Base-by-base conservation (phyloP, 2,888 invertebrate genomes). In the Drosophila barbarae region DNA sequence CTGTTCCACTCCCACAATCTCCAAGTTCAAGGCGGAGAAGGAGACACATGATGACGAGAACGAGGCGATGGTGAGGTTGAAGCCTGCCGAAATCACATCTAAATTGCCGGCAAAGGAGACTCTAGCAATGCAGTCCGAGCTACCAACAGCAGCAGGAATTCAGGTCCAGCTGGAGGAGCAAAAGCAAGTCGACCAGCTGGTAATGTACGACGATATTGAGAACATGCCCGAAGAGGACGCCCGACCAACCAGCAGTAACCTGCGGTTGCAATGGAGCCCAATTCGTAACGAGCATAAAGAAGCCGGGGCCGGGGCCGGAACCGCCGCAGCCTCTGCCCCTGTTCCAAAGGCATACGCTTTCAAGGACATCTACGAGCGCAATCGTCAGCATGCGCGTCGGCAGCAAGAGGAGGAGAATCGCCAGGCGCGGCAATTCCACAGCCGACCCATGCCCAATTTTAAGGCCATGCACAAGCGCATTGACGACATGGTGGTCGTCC, bases 371-470 rank as follows among this genome's bases (percentile, higher is more conserved):
- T 89, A 89, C 50, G 78, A 88, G 46, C 72, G 66, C 9, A 87
- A 85, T 10, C 82, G 84, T 0, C 76, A 87, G 32, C 74, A 72
- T 28, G 74, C 76, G 1, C 42, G 83, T 21, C 74, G 72, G 8
- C 74, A 80, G 6, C 12, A 35, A 12, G 50, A 72, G 6, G 83
- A 88, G 26, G 87, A 89, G 30, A 88, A 88, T 38, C 84, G 80
- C 0, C 88, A 87, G 57, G 83, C 77, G 41, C 82, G 89, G 1
- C 64, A 86, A 57, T 89, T 89, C 66, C 88, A 82, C 23, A 88
- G 89, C 44, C 79, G 85, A 0, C 89, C 89, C 5, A 84, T 76
- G 18, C 89, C 89, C 0, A 88, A 88, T 35, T 88, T 87, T 15
- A 74, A 60, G 8, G 59, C 63, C 0, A 23, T 71, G 7, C 76